Evolutionary conservation across 2,888 invertebrate species (phyloP).

Genomic region (Therioaphis trifolii): DNA sequence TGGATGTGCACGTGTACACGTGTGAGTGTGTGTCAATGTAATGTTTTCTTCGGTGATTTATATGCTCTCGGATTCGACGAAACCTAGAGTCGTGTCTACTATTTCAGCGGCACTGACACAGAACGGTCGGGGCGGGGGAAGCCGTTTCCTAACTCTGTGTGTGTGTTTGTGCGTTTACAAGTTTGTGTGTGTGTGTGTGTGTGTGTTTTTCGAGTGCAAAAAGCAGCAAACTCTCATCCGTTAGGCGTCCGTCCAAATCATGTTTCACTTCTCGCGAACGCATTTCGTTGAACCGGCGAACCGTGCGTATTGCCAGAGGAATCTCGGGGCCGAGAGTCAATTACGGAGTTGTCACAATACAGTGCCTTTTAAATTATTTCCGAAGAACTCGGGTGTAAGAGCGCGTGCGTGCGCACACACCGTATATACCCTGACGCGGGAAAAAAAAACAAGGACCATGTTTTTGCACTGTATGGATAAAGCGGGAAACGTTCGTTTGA

Average conservation of each 20-base stretch:
- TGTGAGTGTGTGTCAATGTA: background rate
- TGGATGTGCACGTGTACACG: background rate
- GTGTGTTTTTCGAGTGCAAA: background rate
- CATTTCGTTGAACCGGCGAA: constrained; percentile 29
- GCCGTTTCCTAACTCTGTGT: background rate
- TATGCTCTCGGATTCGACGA: background rate
- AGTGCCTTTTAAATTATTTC: constrained; percentile 48
- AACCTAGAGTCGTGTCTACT: background rate
- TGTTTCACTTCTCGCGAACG: background rate
- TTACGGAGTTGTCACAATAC: constrained; percentile 56
- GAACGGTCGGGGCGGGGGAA: background rate
- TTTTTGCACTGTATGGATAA: constrained; percentile 21
- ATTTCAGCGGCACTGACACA: background rate
- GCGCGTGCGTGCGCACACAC: background rate
- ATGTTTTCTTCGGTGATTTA: constrained; percentile 14
- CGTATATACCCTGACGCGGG: background rate
- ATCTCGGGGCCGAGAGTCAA: constrained; percentile 29
- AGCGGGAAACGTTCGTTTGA: constrained; percentile 56
- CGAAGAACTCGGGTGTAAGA: background rate
- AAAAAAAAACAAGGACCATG: constrained; percentile 37
- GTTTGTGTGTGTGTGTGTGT: background rate
- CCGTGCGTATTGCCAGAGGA: constrained; percentile 13
- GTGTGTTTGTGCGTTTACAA: background rate
- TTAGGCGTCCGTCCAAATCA: constrained; percentile 36
- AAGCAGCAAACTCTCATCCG: constrained; percentile 25